Evolutionary conservation across 2,113 vertebrate species (phyloP).

Genomic region (Crotalus tigris): DNA sequence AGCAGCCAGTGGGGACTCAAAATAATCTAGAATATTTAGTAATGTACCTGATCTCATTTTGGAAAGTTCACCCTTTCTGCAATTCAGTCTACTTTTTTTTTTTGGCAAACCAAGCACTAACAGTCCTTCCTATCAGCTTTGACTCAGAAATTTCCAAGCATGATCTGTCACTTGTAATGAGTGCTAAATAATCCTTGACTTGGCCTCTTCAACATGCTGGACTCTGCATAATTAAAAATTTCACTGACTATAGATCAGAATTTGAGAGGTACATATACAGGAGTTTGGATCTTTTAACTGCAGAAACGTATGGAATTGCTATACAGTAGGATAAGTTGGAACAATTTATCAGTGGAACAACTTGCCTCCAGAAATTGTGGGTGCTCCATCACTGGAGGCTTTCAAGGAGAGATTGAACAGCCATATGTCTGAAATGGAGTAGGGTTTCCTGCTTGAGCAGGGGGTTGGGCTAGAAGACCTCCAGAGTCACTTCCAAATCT

Average conservation of each 20-base stretch:
- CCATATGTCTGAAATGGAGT: not conserved
- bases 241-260: not conserved
- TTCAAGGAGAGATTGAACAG: not conserved
- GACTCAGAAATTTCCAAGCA: constrained; percentile 5
- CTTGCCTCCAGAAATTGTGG: not conserved
- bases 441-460: not conserved
- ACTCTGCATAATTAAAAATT: constrained; percentile 16
- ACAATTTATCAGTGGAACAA: not conserved
- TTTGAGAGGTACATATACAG: not conserved
- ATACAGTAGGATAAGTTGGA: not conserved
- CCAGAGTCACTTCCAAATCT: not conserved
- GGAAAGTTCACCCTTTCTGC: not conserved
- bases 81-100: not conserved
- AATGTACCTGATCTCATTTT: not conserved
- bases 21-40: not conserved
- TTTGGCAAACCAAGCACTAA: not conserved
- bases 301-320: not conserved
- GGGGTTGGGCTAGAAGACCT: not conserved
- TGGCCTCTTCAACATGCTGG: not conserved
- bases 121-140: not conserved
- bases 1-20: not conserved
- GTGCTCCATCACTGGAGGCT: not conserved
- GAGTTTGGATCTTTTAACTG: not conserved
- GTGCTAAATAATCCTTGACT: not conserved
- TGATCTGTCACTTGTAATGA: constrained; percentile 9